A percentile compares a stretch with the other conserved stretches of the same genome.
phyloP scores from a whole-genome alignment of 2,797 vertebrate genomes.

The Pangasius macronema region DNA sequence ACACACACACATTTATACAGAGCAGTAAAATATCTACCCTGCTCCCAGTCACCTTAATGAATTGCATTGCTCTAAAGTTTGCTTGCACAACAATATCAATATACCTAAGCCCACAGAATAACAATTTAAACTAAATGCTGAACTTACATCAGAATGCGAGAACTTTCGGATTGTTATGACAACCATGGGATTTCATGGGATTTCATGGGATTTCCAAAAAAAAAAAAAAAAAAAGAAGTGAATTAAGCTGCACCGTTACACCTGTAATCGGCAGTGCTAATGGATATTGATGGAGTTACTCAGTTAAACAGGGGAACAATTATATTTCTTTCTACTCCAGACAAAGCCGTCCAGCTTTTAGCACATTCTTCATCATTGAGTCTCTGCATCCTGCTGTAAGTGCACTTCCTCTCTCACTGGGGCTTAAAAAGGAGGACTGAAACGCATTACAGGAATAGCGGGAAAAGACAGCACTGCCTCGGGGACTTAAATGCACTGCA shows the following conservation, averaged over 20 bases:
- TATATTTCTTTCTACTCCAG: conserved; percentile 58
- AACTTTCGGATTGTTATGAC: conserved; percentile 57
- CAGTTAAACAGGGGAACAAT: conserved; percentile 80
- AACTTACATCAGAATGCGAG: conserved; percentile 42
- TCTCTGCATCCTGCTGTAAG: conserved; percentile 37
- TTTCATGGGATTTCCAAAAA: not conserved
- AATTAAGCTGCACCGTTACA: conserved; percentile 50
- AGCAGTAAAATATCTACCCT: conserved; percentile 40
- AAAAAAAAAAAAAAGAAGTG: conserved; percentile 15
- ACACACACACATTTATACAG: not conserved
- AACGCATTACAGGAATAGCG: conserved; percentile 47
- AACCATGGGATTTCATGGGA: conserved; percentile 45
- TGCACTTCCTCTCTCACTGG: conserved; percentile 43
- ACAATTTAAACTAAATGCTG: conserved; percentile 48
- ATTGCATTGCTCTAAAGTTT: conserved; percentile 33
- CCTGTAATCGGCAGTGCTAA: conserved; percentile 65
- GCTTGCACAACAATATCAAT: conserved; percentile 53
- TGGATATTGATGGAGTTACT: conserved; percentile 80
- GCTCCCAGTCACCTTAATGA: conserved; percentile 50
- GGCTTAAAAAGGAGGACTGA: conserved; percentile 46
- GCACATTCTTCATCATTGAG: conserved; percentile 38
- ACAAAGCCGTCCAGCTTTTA: conserved; percentile 51
- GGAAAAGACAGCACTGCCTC: conserved; percentile 43
- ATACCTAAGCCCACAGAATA: conserved; percentile 49
- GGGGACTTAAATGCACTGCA: conserved; percentile 40